A percentile compares a stretch with the other conserved stretches of the same genome.
phyloP scores from a whole-genome alignment of 2,888 invertebrate genomes.

The Eilema sororculum region DNA sequence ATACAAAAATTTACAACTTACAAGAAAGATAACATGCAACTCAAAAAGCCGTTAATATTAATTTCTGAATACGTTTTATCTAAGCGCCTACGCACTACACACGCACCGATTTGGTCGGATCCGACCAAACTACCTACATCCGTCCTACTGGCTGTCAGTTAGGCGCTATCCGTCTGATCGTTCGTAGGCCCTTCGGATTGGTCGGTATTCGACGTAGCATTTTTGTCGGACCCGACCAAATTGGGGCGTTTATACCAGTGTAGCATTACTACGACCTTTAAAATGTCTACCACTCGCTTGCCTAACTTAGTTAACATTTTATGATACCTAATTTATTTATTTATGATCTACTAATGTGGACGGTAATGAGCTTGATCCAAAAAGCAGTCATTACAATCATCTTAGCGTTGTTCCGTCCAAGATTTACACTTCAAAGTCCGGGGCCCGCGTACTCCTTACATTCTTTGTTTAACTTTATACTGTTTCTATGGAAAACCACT shows the following conservation, averaged over 20 bases:
- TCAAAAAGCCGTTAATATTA: slow-evolving; percentile 48
- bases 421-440: too few relatives aligned
- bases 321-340: neutral
- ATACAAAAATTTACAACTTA: slow-evolving; percentile 43
- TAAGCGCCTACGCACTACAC: slow-evolving; percentile 44
- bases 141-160: neutral
- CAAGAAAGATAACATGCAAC: slow-evolving; percentile 42
- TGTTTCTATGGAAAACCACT: too few relatives aligned
- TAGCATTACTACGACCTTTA: neutral
- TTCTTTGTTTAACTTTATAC: too few relatives aligned
- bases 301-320: neutral
- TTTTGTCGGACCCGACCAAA: neutral
- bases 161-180: neutral
- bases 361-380: neutral
- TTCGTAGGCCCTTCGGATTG: neutral
- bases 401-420: too few relatives aligned
- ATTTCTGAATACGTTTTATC: slow-evolving; percentile 47
- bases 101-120: neutral
- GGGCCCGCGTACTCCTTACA: too few relatives aligned
- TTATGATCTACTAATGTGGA: neutral
- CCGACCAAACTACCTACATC: neutral
- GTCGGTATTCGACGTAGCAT: neutral
- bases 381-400: neutral
- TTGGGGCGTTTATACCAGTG: neutral
- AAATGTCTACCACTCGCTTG: neutral